Evolutionary conservation across 2,888 invertebrate genomes (phyloP).

Genomic region (Drosophila infuscata): DNA sequence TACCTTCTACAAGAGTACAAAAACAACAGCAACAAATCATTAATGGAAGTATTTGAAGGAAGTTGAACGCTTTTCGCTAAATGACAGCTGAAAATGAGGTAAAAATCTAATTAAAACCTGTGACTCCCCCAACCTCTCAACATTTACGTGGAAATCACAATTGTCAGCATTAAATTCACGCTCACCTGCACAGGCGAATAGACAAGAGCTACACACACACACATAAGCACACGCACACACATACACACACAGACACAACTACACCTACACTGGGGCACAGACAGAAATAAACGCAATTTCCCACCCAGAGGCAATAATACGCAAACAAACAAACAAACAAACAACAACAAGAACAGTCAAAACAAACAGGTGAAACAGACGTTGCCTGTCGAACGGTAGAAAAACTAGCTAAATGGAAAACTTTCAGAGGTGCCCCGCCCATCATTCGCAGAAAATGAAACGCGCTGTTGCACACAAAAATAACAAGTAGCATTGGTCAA

Average conservation of each 20-base stretch:
- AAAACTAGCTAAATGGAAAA: slow-evolving; percentile 48
- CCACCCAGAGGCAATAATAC: slow-evolving; percentile 63
- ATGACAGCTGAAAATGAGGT: slow-evolving; percentile 60
- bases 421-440: slow-evolving; percentile 40
- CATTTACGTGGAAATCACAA: slow-evolving; percentile 65
- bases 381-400: slow-evolving; percentile 52
- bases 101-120: slow-evolving; percentile 73
- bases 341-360: slow-evolving; percentile 36
- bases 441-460: slow-evolving; percentile 51
- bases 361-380: slow-evolving; percentile 64
- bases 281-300: slow-evolving; percentile 59
- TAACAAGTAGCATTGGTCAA: slow-evolving; percentile 78
- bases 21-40: slow-evolving; percentile 1
- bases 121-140: slow-evolving; percentile 3
- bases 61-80: slow-evolving; percentile 37
- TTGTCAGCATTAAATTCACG: slow-evolving; percentile 69
- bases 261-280: slow-evolving; percentile 12
- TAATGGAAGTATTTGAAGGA: slow-evolving; percentile 15
- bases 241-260: slow-evolving; percentile 15
- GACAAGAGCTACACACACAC: slow-evolving; percentile 25
- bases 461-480: slow-evolving; percentile 79
- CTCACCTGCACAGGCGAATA: slow-evolving; percentile 47
- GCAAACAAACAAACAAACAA: slow-evolving; percentile 57
- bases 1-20: background rate
- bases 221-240: slow-evolving; percentile 15